Evolutionary conservation across 2,113 vertebrate genomes (phyloP), one percentile per base, ranked within the genome.

Genomic region (Motacilla tschutschensis): DNA sequence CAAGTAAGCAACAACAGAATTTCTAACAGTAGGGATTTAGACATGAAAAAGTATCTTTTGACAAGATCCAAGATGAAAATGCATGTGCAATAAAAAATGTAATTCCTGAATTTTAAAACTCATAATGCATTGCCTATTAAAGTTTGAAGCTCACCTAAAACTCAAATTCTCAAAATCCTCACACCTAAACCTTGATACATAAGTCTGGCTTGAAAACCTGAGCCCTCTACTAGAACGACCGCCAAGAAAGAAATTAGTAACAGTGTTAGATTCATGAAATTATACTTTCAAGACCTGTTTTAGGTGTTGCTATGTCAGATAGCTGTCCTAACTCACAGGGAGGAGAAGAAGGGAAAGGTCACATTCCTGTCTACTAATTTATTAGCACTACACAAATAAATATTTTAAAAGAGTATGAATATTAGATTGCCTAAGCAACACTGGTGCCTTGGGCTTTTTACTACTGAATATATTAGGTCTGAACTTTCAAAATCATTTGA

Each of bases 331-430:
- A 72, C 38, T 89, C 90, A 43, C 28, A 69, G 21, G 28, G 29
- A 93, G 25, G 78, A 80, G 60, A 73, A 91, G 43, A 36, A 89
- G 31, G 64, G 79, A 79, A 87, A 93, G 82, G 91, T 91, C 90
- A 93, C 85, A 83, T 79, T 88, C 84, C 41, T 80, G 40, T 83
- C 78, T 87, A 83, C 82, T 93, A 90, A 86, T 89, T 90, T 94
- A 90, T 94, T 93, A 94, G 76, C 74, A 63, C 38, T 89, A 58
- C 44, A 86, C 86, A 93, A 94, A 95, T 94, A 95, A 94, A 94
- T 94, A 92, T 94, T 96, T 96, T 82, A 95, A 87, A 76, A 85
- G 74, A 89, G 44, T 65, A 92, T 94, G 71, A 92, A 94, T 94
- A 93, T 92, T 94, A 91, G 60, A 94, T 86, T 65, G 43, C 40